Evolutionary conservation across 1,140 invertebrate species (phyloP).

Genomic region (Calycopis cecrops): DNA sequence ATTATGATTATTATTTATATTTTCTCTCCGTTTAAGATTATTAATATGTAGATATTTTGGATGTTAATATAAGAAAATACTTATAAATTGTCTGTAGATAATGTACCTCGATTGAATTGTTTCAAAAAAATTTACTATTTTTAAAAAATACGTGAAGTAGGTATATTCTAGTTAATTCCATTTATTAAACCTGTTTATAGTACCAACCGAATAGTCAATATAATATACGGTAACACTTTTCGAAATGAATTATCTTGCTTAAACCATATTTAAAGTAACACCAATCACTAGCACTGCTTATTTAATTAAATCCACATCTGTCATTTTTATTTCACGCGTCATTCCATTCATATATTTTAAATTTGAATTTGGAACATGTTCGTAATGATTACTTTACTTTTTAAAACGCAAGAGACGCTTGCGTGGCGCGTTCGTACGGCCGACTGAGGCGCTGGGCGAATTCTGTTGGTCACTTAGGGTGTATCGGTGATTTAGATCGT

Average conservation of each 20-base stretch:
- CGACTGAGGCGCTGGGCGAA: slow-evolving; percentile 47
- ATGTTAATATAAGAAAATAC: too few relatives aligned
- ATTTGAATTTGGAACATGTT: not conserved
- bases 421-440: slow-evolving; percentile 43
- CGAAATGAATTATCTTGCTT: not conserved
- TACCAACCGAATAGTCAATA: too few relatives aligned
- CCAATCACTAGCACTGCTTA: not conserved
- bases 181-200: too few relatives aligned
- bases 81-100: too few relatives aligned
- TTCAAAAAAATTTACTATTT: too few relatives aligned
- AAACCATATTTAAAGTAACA: not conserved
- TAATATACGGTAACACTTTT: too few relatives aligned
- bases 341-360: not conserved
- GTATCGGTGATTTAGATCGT: slow-evolving; percentile 61
- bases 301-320: not conserved
- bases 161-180: too few relatives aligned
- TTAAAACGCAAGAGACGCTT: slow-evolving; percentile 33
- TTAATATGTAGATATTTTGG: too few relatives aligned
- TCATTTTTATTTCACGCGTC: not conserved
- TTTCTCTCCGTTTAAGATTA: too few relatives aligned
- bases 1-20: too few relatives aligned
- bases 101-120: too few relatives aligned
- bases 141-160: too few relatives aligned
- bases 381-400: slow-evolving; percentile 19
- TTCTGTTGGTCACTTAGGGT: slow-evolving; percentile 54